phyloP scores from a whole-genome alignment of 2,113 vertebrate species.

The Paracanthobrama guichenoti region DNA sequence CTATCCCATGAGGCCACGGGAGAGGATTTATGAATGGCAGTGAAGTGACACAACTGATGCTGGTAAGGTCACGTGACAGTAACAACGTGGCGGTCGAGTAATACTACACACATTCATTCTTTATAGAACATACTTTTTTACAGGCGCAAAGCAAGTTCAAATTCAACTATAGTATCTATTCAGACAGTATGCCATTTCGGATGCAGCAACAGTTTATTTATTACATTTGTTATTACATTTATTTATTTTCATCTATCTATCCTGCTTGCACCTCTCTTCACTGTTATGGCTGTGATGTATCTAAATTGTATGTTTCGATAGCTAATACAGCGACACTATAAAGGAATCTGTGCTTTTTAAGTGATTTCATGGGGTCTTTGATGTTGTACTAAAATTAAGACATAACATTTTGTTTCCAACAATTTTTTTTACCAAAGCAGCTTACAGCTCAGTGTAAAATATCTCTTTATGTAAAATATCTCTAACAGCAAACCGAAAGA shows the following conservation, averaged over 20 bases:
- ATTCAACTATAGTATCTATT: too few relatives aligned
- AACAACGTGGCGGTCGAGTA: too few relatives aligned
- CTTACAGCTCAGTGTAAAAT: not conserved
- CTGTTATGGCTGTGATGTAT: not conserved
- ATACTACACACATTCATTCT: too few relatives aligned
- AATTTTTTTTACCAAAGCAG: conserved; percentile 1
- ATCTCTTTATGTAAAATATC: not conserved
- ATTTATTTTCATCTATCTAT: not conserved
- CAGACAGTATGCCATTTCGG: too few relatives aligned
- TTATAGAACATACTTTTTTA: too few relatives aligned
- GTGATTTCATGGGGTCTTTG: not conserved
- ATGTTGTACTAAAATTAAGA: not conserved
- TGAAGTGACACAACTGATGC: too few relatives aligned
- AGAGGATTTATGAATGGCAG: too few relatives aligned
- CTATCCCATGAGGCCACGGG: too few relatives aligned
- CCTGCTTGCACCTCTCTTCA: not conserved
- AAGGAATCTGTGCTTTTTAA: not conserved
- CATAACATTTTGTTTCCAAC: not conserved
- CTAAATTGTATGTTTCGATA: not conserved
- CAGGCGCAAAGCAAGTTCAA: too few relatives aligned
- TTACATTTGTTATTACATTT: not conserved
- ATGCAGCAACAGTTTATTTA: too few relatives aligned
- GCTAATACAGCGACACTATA: not conserved
- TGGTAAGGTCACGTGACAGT: too few relatives aligned
- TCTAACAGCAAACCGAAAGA: conserved; percentile 3